These are phyloP conservation scores for Tiliacea aurago DNA, from an alignment of 2,888 invertebrate species.

Conservation along the genomic window DNA sequence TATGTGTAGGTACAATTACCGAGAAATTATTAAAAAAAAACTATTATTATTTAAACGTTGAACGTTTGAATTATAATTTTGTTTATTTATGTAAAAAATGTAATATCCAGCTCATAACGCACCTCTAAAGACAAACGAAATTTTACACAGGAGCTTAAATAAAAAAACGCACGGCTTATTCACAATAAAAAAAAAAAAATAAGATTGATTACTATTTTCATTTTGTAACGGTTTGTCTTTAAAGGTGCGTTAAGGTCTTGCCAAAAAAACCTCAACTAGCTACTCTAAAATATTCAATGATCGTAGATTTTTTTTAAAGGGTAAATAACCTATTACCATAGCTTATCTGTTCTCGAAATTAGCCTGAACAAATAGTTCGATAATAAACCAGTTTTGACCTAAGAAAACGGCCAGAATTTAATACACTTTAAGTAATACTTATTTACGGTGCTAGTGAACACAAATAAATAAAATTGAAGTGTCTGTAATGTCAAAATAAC, in stretches of 20 bases:
- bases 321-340: constrained; percentile 46
- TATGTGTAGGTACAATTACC: background rate
- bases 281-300: constrained; percentile 11
- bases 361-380: constrained; percentile 49
- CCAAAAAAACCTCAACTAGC: background rate
- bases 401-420: constrained; percentile 22
- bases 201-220: no score
- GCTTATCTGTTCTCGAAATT: constrained; percentile 55
- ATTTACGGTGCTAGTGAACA: no score
- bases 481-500: no score
- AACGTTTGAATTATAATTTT: no score
- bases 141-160: no score
- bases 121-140: no score
- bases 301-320: constrained; percentile 12
- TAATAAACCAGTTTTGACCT: constrained; percentile 48
- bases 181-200: no score
- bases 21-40: background rate
- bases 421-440: constrained; percentile 15
- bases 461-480: no score
- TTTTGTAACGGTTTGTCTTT: no score
- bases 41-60: background rate
- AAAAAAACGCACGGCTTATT: no score
- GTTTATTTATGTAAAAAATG: background rate
- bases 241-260: no score
- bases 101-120: background rate